phyloP scores from a whole-genome alignment of 2,797 vertebrate genomes.

The Onychomys torridus region DNA sequence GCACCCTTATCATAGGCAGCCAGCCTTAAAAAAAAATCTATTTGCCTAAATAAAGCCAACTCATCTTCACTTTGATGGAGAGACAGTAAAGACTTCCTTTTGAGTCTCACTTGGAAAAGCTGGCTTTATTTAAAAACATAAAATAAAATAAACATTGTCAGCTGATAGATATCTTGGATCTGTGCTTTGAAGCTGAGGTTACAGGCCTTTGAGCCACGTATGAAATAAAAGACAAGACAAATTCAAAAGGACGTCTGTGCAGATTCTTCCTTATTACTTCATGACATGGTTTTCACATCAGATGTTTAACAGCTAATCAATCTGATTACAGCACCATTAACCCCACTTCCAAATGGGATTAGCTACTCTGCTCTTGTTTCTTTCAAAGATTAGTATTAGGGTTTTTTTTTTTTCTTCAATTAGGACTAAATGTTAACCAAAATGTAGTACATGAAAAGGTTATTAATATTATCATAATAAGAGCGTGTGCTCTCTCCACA shows the following conservation, averaged over 20 bases:
- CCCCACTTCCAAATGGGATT: conserved; percentile 74
- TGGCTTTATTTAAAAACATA: conserved; percentile 20
- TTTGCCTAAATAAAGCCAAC: background rate
- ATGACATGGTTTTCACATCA: conserved; percentile 73
- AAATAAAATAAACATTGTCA: conserved; percentile 58
- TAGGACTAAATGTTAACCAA: conserved; percentile 76
- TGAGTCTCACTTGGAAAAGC: conserved; percentile 50
- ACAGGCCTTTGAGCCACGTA: conserved; percentile 58
- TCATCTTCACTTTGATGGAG: background rate
- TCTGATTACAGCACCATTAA: conserved; percentile 74
- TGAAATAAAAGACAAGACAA: conserved; percentile 60
- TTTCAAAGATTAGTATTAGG: conserved; percentile 77
- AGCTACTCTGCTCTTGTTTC: conserved; percentile 64
- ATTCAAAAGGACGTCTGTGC: conserved; percentile 52
- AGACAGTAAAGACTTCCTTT: background rate
- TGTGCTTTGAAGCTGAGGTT: conserved; percentile 63
- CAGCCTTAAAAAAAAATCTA: background rate
- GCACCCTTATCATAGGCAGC: background rate
- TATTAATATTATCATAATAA: conserved; percentile 65
- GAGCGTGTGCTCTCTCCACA: conserved; percentile 39
- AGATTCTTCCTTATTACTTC: conserved; percentile 57
- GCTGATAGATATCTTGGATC: conserved; percentile 55
- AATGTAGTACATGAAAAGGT: conserved; percentile 73
- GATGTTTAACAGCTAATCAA: conserved; percentile 72
- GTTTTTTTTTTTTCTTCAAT: conserved; percentile 51